phyloP scores from a whole-genome alignment of 2,888 invertebrate species.

The Hirtodrosophila confusa region DNA sequence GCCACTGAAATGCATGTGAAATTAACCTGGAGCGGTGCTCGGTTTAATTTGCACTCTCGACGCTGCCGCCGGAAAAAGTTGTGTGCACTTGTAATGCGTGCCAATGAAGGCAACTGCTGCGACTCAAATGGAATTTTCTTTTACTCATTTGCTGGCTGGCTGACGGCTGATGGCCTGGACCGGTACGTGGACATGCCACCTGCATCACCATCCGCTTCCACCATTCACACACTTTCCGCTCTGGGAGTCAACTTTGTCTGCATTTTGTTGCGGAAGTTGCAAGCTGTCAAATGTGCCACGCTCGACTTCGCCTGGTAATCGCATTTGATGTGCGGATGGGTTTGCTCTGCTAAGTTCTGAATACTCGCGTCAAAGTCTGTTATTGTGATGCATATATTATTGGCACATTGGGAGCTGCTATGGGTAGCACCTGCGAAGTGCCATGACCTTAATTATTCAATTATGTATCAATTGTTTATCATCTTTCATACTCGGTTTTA shows the following conservation, averaged over 20 bases:
- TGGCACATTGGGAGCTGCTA: neutral
- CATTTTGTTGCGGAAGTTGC: conserved; percentile 51
- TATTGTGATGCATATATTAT: conserved; percentile 22
- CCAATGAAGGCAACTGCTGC: conserved; percentile 50
- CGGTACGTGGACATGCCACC: conserved; percentile 41
- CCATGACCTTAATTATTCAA: too few relatives aligned
- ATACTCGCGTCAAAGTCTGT: conserved; percentile 14
- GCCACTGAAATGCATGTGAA: conserved; percentile 78
- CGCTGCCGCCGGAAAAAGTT: conserved; percentile 46
- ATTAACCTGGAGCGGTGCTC: conserved; percentile 75
- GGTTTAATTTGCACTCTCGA: conserved; percentile 77
- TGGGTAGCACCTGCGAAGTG: too few relatives aligned
- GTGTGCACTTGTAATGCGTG: conserved; percentile 49
- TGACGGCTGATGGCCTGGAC: conserved; percentile 57
- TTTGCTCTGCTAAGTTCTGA: conserved; percentile 12
- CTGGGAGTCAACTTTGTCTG: conserved; percentile 42
- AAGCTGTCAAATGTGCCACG: conserved; percentile 50
- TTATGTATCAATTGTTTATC: too few relatives aligned
- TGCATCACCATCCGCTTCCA: conserved; percentile 1
- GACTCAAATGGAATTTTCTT: conserved; percentile 76
- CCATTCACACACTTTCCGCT: conserved; percentile 27
- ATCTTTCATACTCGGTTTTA: too few relatives aligned
- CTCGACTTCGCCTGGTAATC: conserved; percentile 32
- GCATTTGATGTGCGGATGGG: conserved; percentile 39
- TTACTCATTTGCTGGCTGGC: conserved; percentile 70